Base-by-base conservation (phyloP, 2,888 invertebrate species). In the Ctena decussata region DNA sequence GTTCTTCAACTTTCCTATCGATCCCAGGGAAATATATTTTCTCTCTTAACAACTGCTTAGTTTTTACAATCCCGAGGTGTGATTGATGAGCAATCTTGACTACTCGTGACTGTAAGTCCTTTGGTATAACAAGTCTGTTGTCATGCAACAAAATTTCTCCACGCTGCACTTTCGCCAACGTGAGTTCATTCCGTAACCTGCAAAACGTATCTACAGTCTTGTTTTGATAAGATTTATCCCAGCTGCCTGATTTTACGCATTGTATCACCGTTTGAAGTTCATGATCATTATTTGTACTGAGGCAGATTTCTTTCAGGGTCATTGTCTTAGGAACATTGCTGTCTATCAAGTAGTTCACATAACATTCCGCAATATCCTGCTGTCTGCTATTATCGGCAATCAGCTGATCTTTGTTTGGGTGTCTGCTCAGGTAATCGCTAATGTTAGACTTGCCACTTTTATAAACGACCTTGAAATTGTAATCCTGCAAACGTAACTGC, bases 1-100 rank as follows among this genome's bases (percentile, higher is more conserved):
- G n/a, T 21, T 53, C 44, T n/a, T 90, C 88, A 3, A 89, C 88
- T 49, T 60, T 24, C 8, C 57, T 79, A 53, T 89, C 82, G 0
- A 92, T 84, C 5, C 84, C 80, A 46, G 87, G 89, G 78, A 92
- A 92, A 91, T 79, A 92, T 12, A 86, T 87, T 69, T 85, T 91
- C 30, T 81, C 82, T 27, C 82, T 82, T 8, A 90, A 41, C 18
- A 85, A 85, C 0, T 80, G 71, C 80, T 91, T 93, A 5, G 89
- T 91, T 35, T 74, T 49, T 12, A 72, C 74, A 1, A 91, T 71
- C 11, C 91, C 91, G 74, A 89, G 89, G 65, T 93, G 92, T 18
- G 91, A 85, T 72, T 88, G 85, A 69, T 92, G 92, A 21, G 87
- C 90, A 27, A 90, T 18, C 12, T 78, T 35, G 12, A 92, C 71